Conservation (phyloP, 2,113 vertebrate species). For the Phrynosoma platyrhinos region DNA sequence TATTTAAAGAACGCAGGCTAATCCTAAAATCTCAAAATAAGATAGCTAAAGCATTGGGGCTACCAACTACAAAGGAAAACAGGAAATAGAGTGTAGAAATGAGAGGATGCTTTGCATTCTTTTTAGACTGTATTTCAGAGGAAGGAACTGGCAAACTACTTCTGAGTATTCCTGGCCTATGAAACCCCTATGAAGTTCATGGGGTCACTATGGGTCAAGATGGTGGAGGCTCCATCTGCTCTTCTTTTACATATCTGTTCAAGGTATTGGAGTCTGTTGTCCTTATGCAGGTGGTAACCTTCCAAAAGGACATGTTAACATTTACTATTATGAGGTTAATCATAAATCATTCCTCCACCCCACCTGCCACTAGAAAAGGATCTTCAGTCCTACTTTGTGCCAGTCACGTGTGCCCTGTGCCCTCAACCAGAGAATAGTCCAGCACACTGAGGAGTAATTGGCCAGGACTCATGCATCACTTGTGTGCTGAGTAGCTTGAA, state of each 20-base stretch:
- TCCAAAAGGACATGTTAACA: neutral
- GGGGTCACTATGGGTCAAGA: too few species aligned
- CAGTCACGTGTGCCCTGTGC: neutral
- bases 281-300: neutral
- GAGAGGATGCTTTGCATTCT: neutral
- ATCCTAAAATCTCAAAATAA: neutral
- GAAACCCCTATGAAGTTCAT: too few species aligned
- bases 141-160: too few species aligned
- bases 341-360: neutral
- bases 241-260: neutral
- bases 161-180: too few species aligned
- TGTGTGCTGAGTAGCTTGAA: neutral
- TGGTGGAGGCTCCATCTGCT: neutral
- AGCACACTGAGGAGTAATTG: neutral
- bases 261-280: neutral
- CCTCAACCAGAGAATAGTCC: neutral
- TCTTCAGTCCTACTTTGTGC: neutral
- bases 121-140: neutral
- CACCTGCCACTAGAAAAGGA: neutral
- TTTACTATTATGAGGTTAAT: neutral
- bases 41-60: neutral
- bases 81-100: neutral
- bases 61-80: neutral
- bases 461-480: neutral
- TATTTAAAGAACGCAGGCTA: neutral